Percentiles rank a stretch among this genome's conserved stretches.
phyloP scores from a whole-genome alignment of 2,113 vertebrate species.

The Alethe castanea region DNA sequence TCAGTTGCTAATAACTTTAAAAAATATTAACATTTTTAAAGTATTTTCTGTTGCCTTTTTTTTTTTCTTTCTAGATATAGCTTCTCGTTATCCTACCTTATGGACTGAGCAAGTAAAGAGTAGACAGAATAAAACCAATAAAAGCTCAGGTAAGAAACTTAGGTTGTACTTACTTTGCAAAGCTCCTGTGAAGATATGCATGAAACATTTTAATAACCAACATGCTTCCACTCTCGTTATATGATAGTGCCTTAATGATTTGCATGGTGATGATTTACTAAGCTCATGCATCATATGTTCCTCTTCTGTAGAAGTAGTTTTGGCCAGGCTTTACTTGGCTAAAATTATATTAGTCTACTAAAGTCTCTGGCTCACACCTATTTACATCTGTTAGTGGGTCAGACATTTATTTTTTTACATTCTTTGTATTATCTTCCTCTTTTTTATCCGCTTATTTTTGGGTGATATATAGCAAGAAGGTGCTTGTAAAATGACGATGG shows the following conservation, averaged over 20 bases:
- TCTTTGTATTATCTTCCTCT: background rate
- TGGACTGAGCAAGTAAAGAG: constrained; percentile 97
- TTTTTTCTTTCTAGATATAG: constrained; percentile 80
- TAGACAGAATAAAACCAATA: constrained; percentile 91
- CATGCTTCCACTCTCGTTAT: background rate
- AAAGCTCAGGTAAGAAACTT: constrained; percentile 81
- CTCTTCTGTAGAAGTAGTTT: background rate
- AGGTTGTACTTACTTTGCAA: background rate
- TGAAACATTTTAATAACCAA: background rate
- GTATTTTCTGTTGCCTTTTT: background rate
- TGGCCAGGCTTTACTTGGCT: background rate
- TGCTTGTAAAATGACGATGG: background rate
- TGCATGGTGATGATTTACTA: background rate
- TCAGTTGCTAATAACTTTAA: background rate
- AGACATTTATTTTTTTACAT: background rate
- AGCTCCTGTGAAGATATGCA: background rate
- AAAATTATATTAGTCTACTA: background rate
- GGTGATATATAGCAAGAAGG: background rate
- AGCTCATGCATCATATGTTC: fast-evolving
- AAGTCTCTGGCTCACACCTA: background rate
- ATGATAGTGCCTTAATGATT: background rate
- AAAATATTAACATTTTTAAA: background rate
- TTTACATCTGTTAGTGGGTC: background rate
- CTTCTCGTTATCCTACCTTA: constrained; percentile 89
- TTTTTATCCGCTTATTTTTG: background rate